Evolutionary conservation across 2,888 invertebrate species (phyloP).

Genomic region (Campopleginae sp.): DNA sequence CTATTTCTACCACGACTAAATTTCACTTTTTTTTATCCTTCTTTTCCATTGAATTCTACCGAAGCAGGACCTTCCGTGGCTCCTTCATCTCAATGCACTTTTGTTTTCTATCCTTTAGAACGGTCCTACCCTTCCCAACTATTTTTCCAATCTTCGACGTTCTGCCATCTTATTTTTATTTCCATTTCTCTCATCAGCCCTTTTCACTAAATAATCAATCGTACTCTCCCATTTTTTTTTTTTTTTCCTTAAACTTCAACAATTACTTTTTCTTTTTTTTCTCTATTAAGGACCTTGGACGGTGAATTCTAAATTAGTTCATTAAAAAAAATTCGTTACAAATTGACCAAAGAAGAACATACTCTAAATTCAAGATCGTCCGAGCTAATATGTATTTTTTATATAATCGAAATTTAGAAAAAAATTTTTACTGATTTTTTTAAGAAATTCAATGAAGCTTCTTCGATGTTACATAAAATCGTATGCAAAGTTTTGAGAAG

Average conservation of each 20-base stretch:
- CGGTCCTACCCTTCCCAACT: background rate
- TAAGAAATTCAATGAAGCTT: too few species aligned
- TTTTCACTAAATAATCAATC: background rate
- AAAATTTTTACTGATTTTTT: too few species aligned
- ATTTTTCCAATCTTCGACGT: background rate
- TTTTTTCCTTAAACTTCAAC: background rate
- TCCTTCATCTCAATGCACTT: background rate
- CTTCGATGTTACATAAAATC: too few species aligned
- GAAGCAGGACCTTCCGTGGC: conserved; percentile 2
- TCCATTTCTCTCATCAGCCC: conserved; percentile 20
- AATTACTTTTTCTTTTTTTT: background rate
- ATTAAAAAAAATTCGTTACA: too few species aligned
- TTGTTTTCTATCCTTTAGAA: conserved; percentile 6
- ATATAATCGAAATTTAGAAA: too few species aligned
- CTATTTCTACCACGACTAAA: conserved; percentile 52
- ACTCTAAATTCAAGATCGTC: too few species aligned
- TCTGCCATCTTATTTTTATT: background rate
- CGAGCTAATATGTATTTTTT: too few species aligned
- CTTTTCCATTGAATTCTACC: conserved; percentile 17
- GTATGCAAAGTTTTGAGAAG: too few species aligned
- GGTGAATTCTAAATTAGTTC: too few species aligned
- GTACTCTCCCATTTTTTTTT: too few species aligned
- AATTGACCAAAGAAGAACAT: too few species aligned
- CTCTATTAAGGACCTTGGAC: too few species aligned
- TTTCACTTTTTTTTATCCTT: conserved; percentile 44